These are phyloP conservation scores for Carcina quercana DNA, from an alignment of 2,888 invertebrate genomes.

Conservation along the genomic window DNA sequence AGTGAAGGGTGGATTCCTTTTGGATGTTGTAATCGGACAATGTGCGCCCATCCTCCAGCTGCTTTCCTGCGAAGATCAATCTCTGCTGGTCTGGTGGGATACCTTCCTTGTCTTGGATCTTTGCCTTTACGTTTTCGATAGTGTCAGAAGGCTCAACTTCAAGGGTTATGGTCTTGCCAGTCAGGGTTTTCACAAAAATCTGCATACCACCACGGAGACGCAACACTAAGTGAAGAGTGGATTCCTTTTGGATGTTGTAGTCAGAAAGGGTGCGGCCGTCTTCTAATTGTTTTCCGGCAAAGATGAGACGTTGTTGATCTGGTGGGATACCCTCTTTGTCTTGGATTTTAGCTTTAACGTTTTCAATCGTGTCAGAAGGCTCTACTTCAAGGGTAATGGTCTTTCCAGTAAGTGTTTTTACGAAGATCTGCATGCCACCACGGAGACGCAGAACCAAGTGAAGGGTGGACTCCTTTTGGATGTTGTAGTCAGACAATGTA, in stretches of 20 bases:
- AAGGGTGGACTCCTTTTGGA: slow-evolving; percentile 53
- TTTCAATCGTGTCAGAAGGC: slow-evolving; percentile 45
- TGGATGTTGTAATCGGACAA: slow-evolving; percentile 40
- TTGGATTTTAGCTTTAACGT: slow-evolving; percentile 51
- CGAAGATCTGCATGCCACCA: slow-evolving; percentile 53
- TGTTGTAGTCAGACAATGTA: slow-evolving; percentile 52
- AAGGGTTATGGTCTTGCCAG: slow-evolving; percentile 36
- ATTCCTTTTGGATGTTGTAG: slow-evolving; percentile 51
- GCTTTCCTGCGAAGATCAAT: slow-evolving; percentile 38
- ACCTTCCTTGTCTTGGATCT: slow-evolving; percentile 41
- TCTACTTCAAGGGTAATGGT: slow-evolving; percentile 48
- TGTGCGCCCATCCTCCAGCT: slow-evolving; percentile 38
- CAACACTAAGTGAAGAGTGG: slow-evolving; percentile 40
- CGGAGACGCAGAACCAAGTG: slow-evolving; percentile 50
- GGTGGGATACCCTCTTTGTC: slow-evolving; percentile 52
- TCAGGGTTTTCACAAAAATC: slow-evolving; percentile 39
- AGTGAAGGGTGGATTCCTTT: slow-evolving; percentile 27
- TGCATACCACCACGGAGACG: slow-evolving; percentile 48
- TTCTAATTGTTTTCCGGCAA: slow-evolving; percentile 47
- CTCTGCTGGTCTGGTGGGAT: slow-evolving; percentile 43
- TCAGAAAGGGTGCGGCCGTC: slow-evolving; percentile 48
- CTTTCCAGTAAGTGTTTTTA: slow-evolving; percentile 45
- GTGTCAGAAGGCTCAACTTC: slow-evolving; percentile 37
- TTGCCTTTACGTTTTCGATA: slow-evolving; percentile 39
- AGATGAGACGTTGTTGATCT: slow-evolving; percentile 47